Conservation (phyloP, 1,140 invertebrate genomes). For the Euwallacea fornicatus region DNA sequence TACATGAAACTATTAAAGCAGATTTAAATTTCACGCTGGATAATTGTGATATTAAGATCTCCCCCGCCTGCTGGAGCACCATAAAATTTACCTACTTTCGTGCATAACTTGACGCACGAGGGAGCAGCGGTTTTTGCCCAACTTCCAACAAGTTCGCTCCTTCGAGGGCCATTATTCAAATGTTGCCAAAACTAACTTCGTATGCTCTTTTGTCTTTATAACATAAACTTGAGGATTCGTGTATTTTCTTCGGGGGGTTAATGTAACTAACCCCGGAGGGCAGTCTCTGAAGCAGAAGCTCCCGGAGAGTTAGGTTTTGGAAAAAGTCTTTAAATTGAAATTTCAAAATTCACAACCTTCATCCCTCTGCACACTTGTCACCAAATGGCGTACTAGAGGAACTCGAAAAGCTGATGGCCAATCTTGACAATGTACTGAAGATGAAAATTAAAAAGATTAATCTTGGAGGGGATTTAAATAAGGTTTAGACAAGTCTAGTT, state of each 20-base stretch:
- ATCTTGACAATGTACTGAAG: too few species aligned
- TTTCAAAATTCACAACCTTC: too few species aligned
- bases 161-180: conserved; percentile 32
- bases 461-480: too few species aligned
- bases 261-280: conserved; percentile 4
- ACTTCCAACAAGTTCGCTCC: conserved; percentile 21
- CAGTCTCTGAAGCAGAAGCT: too few species aligned
- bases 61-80: not conserved
- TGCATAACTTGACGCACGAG: conserved; percentile 25
- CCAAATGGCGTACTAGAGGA: too few species aligned
- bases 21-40: conserved; percentile 11
- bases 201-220: conserved; percentile 33
- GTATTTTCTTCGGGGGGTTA: conserved; percentile 28
- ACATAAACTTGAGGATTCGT: conserved; percentile 33
- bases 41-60: conserved; percentile 5
- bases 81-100: conserved; percentile 29
- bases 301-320: too few species aligned
- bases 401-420: too few species aligned
- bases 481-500: too few species aligned
- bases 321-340: too few species aligned
- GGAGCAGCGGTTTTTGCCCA: conserved; percentile 18
- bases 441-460: too few species aligned
- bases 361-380: too few species aligned
- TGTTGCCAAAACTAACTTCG: conserved; percentile 33
- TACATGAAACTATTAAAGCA: not conserved